A percentile compares a stretch with the other conserved stretches of the same genome.
These are phyloP conservation scores for Dasyornis broadbenti DNA, from an alignment of 2,113 vertebrate genomes.

Conservation along the genomic window DNA sequence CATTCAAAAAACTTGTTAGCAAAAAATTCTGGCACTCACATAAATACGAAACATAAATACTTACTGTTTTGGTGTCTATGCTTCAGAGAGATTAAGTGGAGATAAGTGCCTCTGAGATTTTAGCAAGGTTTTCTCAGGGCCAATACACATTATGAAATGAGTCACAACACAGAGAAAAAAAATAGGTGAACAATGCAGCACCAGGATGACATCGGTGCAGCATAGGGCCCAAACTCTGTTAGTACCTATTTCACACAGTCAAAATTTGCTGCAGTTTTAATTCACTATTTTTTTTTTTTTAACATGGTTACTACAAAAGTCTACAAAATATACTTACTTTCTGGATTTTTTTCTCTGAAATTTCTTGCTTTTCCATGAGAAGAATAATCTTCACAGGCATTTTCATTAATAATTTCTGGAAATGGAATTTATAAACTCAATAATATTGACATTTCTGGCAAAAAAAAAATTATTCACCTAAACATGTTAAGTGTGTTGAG, in stretches of 20 bases:
- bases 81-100: background rate
- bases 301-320: background rate
- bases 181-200: background rate
- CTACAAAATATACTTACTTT: background rate
- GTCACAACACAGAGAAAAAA: background rate
- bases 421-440: background rate
- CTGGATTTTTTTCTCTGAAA: background rate
- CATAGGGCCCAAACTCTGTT: background rate
- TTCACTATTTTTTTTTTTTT: background rate
- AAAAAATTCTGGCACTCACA: background rate
- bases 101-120: background rate
- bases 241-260: background rate
- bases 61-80: background rate
- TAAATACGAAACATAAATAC: background rate
- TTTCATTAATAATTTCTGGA: background rate
- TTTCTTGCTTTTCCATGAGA: background rate
- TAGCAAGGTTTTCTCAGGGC: background rate
- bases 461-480: background rate
- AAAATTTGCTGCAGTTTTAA: background rate
- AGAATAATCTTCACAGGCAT: background rate
- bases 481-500: background rate
- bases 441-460: background rate
- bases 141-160: background rate
- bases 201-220: background rate
- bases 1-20: background rate